These are phyloP conservation scores for Drosophila lowei DNA, from an alignment of 1,140 invertebrate species.

Conservation along the genomic window DNA sequence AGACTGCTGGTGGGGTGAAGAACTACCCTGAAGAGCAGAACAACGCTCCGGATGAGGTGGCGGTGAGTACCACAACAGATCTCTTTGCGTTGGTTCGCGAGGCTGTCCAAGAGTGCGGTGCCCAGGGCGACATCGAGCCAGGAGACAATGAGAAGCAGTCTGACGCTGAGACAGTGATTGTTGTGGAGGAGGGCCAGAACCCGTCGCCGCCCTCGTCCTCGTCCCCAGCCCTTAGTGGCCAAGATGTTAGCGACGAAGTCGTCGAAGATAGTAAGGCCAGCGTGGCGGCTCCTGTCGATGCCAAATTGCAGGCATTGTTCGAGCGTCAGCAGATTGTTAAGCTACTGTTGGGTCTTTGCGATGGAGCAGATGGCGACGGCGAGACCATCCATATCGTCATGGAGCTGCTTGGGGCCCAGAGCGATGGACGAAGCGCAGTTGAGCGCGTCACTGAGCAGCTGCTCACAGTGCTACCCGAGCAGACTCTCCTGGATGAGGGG, in stretches of 20 bases:
- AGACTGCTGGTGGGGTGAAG: too few relatives aligned
- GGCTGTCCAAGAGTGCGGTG: not conserved
- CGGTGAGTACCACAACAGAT: not conserved
- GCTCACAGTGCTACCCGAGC: constrained; percentile 47
- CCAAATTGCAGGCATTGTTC: constrained; percentile 23
- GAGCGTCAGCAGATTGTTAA: constrained; percentile 44
- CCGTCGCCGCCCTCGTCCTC: not conserved
- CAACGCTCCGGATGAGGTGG: not conserved
- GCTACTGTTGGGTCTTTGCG: constrained; percentile 40
- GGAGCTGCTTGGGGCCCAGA: constrained; percentile 38
- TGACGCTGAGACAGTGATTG: not conserved
- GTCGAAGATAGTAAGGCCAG: too few relatives aligned
- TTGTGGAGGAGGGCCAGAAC: not conserved
- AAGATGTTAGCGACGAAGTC: not conserved
- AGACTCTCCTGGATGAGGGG: constrained; percentile 50
- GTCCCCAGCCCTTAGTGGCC: not conserved
- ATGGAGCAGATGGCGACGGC: constrained; percentile 48
- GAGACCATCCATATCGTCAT: constrained; percentile 61
- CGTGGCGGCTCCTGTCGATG: not conserved
- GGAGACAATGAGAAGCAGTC: not conserved
- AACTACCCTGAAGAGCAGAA: not conserved
- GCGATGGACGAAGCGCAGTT: constrained; percentile 19
- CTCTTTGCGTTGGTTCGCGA: not conserved
- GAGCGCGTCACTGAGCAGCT: constrained; percentile 58
- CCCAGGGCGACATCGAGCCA: constrained; percentile 5